Evolutionary conservation across 2,888 invertebrate genomes (phyloP).

Genomic region (Heliconius charithonia): DNA sequence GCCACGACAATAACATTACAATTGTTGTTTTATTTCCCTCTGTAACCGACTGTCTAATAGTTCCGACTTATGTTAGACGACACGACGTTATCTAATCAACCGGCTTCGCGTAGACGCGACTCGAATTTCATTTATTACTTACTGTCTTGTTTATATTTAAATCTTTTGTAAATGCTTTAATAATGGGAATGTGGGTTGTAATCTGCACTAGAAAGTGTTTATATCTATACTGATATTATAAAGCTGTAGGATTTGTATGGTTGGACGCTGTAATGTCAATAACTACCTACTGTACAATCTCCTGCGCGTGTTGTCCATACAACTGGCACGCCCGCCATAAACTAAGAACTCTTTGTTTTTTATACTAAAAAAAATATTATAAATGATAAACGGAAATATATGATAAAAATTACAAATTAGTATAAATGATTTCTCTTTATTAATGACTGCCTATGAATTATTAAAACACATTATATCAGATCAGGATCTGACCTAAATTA

Average conservation of each 20-base stretch:
- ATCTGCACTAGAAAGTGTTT: not conserved
- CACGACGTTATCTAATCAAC: slow-evolving; percentile 23
- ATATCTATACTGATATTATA: too few relatives aligned
- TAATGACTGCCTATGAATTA: not conserved
- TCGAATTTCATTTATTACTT: not conserved
- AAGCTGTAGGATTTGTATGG: too few relatives aligned
- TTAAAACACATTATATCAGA: not conserved
- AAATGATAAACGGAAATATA: not conserved
- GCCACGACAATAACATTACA: not conserved
- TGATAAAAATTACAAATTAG: not conserved
- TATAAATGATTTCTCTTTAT: not conserved
- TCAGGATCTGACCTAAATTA: slow-evolving; percentile 1
- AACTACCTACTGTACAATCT: too few relatives aligned
- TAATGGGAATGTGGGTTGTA: not conserved
- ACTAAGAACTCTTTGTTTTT: too few relatives aligned
- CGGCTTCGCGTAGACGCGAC: not conserved
- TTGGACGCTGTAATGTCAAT: too few relatives aligned
- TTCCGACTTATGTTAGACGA: slow-evolving; percentile 3
- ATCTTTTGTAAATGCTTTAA: not conserved
- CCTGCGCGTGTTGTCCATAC: too few relatives aligned
- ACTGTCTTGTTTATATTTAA: not conserved
- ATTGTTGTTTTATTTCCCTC: not conserved
- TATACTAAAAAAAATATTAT: not conserved
- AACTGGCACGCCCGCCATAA: too few relatives aligned
- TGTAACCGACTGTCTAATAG: not conserved